Conservation (phyloP, 2,888 invertebrate species). For the Tipula helvola region DNA sequence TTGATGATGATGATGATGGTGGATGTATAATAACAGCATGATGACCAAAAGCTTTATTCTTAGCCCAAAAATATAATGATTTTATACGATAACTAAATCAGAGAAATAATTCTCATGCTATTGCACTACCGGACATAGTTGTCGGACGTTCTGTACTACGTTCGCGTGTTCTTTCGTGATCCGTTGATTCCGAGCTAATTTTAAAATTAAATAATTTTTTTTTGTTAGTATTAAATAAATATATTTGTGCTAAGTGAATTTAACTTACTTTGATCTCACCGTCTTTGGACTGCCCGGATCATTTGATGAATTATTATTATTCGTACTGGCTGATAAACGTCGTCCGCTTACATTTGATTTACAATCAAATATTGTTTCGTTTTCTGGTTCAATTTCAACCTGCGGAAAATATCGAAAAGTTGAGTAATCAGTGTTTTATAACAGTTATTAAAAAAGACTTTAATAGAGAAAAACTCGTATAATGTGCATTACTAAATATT, state of each 20-base stretch:
- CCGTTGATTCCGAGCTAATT: constrained; percentile 33
- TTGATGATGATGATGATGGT: constrained; percentile 6
- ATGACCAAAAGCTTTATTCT: constrained; percentile 10
- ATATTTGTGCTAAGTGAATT: not conserved
- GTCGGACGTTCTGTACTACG: constrained; percentile 25
- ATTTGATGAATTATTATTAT: constrained; percentile 33
- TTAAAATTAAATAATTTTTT: not conserved
- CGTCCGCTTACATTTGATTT: constrained; percentile 31
- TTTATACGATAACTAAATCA: constrained; percentile 34
- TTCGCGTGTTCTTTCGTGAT: constrained; percentile 33
- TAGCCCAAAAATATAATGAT: constrained; percentile 11
- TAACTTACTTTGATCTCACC: constrained; percentile 33
- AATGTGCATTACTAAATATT: too few relatives aligned
- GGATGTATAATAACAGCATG: not conserved
- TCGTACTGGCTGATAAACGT: constrained; percentile 34
- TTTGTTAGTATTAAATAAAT: not conserved
- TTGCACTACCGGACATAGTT: constrained; percentile 38
- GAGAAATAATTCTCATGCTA: constrained; percentile 40
- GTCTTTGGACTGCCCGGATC: constrained; percentile 34
- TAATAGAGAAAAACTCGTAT: too few relatives aligned
- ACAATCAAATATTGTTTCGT: constrained; percentile 33
- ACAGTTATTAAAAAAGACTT: too few relatives aligned
- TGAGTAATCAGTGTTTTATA: too few relatives aligned
- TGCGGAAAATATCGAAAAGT: constrained; percentile 14
- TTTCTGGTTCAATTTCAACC: constrained; percentile 35